Conservation (phyloP, 2,888 invertebrate species). For the Siphonodentalium dalli region DNA sequence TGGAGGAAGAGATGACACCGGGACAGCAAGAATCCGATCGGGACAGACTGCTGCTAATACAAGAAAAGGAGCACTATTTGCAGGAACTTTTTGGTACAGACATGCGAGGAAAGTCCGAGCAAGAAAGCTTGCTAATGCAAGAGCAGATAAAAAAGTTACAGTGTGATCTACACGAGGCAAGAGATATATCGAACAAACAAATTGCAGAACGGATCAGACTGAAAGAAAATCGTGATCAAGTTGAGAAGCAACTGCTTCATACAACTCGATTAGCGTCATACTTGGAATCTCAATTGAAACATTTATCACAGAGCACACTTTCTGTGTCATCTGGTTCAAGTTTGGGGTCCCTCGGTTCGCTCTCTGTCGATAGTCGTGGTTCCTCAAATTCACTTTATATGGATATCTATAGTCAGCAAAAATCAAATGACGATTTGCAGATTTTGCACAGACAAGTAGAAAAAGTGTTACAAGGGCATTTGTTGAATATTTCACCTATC, state of each 20-base stretch:
- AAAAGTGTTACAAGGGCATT: conserved; percentile 68
- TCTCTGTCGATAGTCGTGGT: conserved; percentile 72
- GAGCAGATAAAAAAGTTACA: conserved; percentile 86
- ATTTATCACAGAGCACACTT: conserved; percentile 87
- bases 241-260: conserved; percentile 87
- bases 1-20: conserved; percentile 91
- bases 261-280: conserved; percentile 88
- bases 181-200: conserved; percentile 90
- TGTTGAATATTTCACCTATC: conserved; percentile 56
- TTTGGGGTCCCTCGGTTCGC: conserved; percentile 80
- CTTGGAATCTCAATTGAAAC: conserved; percentile 79
- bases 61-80: conserved; percentile 93
- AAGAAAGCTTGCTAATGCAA: conserved; percentile 86
- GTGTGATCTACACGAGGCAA: conserved; percentile 87
- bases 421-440: conserved; percentile 61
- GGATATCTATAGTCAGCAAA: conserved; percentile 81
- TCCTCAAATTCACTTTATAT: conserved; percentile 80
- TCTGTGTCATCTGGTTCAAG: conserved; percentile 94
- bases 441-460: conserved; percentile 89
- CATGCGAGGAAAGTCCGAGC: conserved; percentile 75
- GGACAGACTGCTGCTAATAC: conserved; percentile 88
- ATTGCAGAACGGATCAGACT: conserved; percentile 84
- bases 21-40: conserved; percentile 95
- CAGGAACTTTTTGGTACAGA: conserved; percentile 80
- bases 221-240: conserved; percentile 88